These are phyloP conservation scores for Cynaeus angustus DNA, from an alignment of 2,888 invertebrate species.

Conservation along the genomic window DNA sequence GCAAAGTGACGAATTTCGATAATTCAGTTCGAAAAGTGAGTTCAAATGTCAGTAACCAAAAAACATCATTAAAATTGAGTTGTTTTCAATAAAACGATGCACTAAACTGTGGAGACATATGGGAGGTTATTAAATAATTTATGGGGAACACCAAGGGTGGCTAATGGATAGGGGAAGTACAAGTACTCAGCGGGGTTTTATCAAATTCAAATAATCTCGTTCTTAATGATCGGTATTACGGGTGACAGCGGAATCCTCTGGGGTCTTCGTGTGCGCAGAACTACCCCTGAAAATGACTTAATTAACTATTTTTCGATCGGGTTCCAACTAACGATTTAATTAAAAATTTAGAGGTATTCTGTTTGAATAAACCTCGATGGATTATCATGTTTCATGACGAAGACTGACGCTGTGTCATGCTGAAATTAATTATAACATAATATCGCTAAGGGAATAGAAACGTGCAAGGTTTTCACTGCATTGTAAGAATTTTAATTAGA, in stretches of 20 bases:
- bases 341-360: constrained; percentile 25
- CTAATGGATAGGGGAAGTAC: constrained; percentile 58
- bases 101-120: constrained; percentile 52
- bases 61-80: constrained; percentile 4
- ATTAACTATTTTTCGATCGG: constrained; percentile 38
- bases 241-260: constrained; percentile 55
- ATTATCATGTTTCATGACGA: constrained; percentile 36
- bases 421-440: constrained; percentile 35
- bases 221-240: constrained; percentile 60
- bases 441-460: constrained; percentile 19
- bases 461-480: constrained; percentile 9
- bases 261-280: constrained; percentile 33
- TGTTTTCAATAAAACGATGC: constrained; percentile 24
- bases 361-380: constrained; percentile 27
- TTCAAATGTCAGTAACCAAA: not conserved
- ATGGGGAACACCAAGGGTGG: constrained; percentile 55
- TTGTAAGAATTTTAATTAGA: constrained; percentile 40
- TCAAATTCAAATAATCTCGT: constrained; percentile 62
- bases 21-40: not conserved
- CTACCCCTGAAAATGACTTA: constrained; percentile 23
- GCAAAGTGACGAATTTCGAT: not conserved
- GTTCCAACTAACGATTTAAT: constrained; percentile 21
- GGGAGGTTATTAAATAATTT: constrained; percentile 58
- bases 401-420: constrained; percentile 28
- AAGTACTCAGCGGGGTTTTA: constrained; percentile 57